Base-by-base conservation (phyloP, 37 sponge, comb jelly and placozoan species). In the Cliona cf. orientalis region DNA sequence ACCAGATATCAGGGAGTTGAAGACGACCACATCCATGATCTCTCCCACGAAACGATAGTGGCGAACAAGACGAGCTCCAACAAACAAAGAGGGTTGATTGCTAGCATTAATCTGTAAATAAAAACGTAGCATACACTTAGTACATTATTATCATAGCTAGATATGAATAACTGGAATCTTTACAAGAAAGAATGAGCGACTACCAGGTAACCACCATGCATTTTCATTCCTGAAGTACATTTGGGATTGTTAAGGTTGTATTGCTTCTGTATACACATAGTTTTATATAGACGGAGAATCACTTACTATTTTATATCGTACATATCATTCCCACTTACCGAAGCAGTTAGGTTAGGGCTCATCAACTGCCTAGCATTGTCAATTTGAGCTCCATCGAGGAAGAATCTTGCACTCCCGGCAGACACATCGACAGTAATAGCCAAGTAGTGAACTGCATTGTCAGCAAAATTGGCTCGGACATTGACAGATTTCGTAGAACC, bases 61-160 rank as follows among this genome's bases (percentile, higher is more conserved):
- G 5, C 91, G 70, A 11, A 76, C 71, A 37, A 86, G 79, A 21
- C 91, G 69, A 3, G 87, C 82, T 49, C 91, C 91, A 42, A 91
- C 86, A 0, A 85, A 60, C 21, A 81, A 29, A 2, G 63, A 38
- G 4, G 80, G 68, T 36, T 81, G 81, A 37, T 72, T 70, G 60
- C 62, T 39, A 46, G 49, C 65, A 26, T 57, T 37, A 3, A 84
- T 33, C 84, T 84, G n/a, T 67, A 55, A 28, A 19, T 3, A 80
- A 0, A 39, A 76, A 29, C 9, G 11, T n/a, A n/a, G n/a, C n/a
- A n/a, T n/a, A n/a, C n/a, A n/a, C n/a, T n/a, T n/a, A n/a, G n/a
- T n/a, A n/a, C n/a, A n/a, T n/a, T n/a, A n/a, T n/a, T n/a, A n/a
- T n/a, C n/a, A n/a, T n/a, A n/a, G n/a, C n/a, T n/a, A n/a, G n/a